phyloP scores from a whole-genome alignment of 2,888 invertebrate genomes.

The Callinectes sapidus region DNA sequence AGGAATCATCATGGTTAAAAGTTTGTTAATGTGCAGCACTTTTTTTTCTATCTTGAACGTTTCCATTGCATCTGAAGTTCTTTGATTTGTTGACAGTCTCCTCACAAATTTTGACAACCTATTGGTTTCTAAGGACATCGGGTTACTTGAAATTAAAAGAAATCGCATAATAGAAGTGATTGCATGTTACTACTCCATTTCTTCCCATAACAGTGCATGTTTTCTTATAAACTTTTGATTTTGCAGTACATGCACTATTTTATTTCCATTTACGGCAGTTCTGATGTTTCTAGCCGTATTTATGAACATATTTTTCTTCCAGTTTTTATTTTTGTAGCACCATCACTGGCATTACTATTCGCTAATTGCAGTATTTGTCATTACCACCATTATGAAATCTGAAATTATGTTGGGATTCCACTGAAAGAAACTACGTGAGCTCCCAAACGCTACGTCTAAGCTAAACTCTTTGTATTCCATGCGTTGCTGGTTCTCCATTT shows the following conservation, averaged over 20 bases:
- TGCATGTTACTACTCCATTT: no score
- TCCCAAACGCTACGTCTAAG: neutral
- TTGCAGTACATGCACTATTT: neutral
- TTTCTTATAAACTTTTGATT: neutral
- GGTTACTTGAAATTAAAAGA: no score
- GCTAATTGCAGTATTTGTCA: neutral
- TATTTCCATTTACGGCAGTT: neutral
- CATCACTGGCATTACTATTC: neutral
- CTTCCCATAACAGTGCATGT: no score
- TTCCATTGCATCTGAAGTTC: no score
- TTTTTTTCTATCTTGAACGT: no score
- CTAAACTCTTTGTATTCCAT: slow-evolving; percentile 1
- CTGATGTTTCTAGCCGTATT: neutral
- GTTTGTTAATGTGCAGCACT: neutral
- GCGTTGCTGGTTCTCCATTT: neutral
- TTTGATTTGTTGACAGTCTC: no score
- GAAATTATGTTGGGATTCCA: neutral
- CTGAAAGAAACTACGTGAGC: neutral
- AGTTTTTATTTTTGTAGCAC: neutral
- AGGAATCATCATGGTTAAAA: neutral
- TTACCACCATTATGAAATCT: neutral
- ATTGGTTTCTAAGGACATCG: no score
- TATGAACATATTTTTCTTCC: neutral
- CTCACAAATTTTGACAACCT: no score
- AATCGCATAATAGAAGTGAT: no score